Conservation (phyloP, 1,140 invertebrate genomes). For the Eueides isabella region DNA sequence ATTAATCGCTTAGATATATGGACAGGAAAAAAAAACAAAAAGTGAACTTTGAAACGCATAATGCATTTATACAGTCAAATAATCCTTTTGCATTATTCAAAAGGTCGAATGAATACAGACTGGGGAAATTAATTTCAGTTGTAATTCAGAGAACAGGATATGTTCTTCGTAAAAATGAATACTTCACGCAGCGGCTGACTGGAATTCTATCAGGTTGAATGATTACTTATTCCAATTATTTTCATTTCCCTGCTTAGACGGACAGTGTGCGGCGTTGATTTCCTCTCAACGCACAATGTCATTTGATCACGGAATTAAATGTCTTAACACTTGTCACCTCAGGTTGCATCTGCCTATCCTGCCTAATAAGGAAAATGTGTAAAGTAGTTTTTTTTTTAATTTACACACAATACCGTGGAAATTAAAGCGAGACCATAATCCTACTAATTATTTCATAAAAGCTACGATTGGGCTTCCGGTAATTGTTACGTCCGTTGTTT, state of each 20-base stretch:
- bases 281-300: too few species aligned
- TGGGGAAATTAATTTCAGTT: conserved; percentile 43
- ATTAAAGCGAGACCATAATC: conserved; percentile 19
- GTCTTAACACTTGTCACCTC: too few species aligned
- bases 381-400: neutral
- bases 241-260: too few species aligned
- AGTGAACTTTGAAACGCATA: conserved; percentile 47
- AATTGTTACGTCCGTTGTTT: conserved; percentile 6
- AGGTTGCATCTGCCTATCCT: too few species aligned
- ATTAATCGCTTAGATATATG: conserved; percentile 47
- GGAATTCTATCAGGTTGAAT: too few species aligned
- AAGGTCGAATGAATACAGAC: conserved; percentile 67
- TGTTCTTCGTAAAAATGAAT: conserved; percentile 19
- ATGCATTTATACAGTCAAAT: conserved; percentile 60
- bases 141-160: conserved; percentile 51
- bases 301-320: too few species aligned
- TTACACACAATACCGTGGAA: conserved; percentile 16
- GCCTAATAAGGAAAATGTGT: too few species aligned
- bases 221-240: too few species aligned
- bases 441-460: conserved; percentile 25
- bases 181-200: too few species aligned
- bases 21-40: conserved; percentile 39
- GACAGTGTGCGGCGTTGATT: too few species aligned
- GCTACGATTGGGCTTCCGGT: conserved; percentile 15
- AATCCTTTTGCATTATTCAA: conserved; percentile 77